These are phyloP conservation scores for Drosophila albomicans DNA, from an alignment of 1,140 invertebrate species.

Conservation along the genomic window DNA sequence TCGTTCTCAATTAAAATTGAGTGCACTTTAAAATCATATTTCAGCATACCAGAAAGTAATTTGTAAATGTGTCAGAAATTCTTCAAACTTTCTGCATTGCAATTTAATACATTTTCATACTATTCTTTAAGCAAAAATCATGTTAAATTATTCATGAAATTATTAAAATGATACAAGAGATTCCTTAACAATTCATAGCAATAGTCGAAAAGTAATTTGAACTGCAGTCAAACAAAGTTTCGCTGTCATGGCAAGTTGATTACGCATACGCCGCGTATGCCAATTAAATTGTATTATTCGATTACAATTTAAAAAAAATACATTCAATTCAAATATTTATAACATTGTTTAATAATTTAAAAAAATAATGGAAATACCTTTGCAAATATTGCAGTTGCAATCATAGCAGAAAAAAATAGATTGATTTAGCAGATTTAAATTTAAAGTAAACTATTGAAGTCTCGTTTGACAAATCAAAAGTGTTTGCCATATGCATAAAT, in stretches of 20 bases:
- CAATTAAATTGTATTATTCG: background rate
- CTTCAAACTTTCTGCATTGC: too few relatives aligned
- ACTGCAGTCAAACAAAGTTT: background rate
- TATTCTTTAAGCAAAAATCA: too few relatives aligned
- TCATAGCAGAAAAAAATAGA: background rate
- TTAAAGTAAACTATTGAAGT: constrained; percentile 19
- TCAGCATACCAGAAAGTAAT: too few relatives aligned
- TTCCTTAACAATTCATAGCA: background rate
- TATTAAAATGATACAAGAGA: background rate
- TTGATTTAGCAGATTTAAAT: constrained; percentile 18
- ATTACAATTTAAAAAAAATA: background rate
- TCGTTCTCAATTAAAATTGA: too few relatives aligned
- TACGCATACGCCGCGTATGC: constrained; percentile 14
- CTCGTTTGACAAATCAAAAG: constrained; percentile 40
- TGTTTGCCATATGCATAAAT: constrained; percentile 52
- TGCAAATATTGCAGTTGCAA: background rate
- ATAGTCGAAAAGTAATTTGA: constrained; percentile 1
- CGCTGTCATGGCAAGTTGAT: background rate
- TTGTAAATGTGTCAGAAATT: too few relatives aligned
- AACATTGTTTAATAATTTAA: background rate
- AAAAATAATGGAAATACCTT: background rate
- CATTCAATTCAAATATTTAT: background rate
- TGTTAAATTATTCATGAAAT: background rate
- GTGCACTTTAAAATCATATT: too few relatives aligned
- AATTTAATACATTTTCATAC: too few relatives aligned